Base-by-base conservation (phyloP, 2,113 vertebrate species). In the Marcusenius ussheri region DNA sequence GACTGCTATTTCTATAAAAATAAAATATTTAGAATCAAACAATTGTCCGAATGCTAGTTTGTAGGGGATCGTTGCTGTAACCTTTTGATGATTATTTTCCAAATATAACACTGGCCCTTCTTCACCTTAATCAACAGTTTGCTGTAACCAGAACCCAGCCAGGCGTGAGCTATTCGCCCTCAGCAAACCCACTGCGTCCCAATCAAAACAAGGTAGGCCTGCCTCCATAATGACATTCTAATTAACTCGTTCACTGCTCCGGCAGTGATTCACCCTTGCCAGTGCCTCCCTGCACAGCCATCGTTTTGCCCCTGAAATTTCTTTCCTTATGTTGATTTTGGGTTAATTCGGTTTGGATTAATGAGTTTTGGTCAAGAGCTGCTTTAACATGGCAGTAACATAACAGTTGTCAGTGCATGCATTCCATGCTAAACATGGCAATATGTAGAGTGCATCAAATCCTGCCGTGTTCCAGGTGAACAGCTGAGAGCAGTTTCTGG, bases 181-280 rank as follows among this genome's bases (percentile, higher is more conserved):
- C 70, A 58, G 77, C 50, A 92, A 91, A 88, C 91, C 86, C 91
- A 92, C 90, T 88, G 90, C 31, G 66, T 91, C 93, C 88, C 91
- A 92, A 93, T 94, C 91, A 87, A 93, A 89, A 88, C 88, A 93
- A 94, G 92, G 92, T 93, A 93, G 92, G 91, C 91, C 91, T 88
- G 88, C 70, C 70, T 88, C 62, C 74, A 66, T 93, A 94, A 94
- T 94, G 94, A 93, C 87, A 83, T 94, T 92, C 90, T 93, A 94
- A 95, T 93, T 94, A 92, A 91, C 91, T 93, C 90, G 31, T 85
- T 93, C 92, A 88, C 92, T 92, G 90, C 93, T 89, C 89, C 90
- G 93, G 92, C 90, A 92, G 58, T 92, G 91, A 46, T 91, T 91
- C 58, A 35, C 91, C 92, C 90, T 88, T 88, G 93, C 91, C 91